Percentiles rank a stretch among this genome's conserved stretches.
Conservation (phyloP, 1,140 invertebrate genomes). For the Vanessa atalanta region DNA sequence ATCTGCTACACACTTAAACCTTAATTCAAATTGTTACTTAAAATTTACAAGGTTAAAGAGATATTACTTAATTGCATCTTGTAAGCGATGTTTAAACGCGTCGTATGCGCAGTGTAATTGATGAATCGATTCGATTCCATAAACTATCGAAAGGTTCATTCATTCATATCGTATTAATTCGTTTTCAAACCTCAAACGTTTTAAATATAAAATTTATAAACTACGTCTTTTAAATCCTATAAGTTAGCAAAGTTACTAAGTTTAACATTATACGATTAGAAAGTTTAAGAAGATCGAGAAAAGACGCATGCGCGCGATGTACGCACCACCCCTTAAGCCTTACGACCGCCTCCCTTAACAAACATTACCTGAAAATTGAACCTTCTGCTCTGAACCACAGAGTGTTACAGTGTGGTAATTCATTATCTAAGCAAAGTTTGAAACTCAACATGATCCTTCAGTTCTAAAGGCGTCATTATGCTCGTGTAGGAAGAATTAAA, state of each 20-base stretch:
- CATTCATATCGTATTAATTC: no score
- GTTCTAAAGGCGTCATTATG: conserved; percentile 77
- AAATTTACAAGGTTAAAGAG: no score
- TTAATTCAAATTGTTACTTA: no score
- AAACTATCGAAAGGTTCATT: no score
- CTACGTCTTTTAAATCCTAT: neutral
- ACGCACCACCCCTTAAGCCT: conserved; percentile 76
- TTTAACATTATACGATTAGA: conserved; percentile 23
- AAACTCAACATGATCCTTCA: conserved; percentile 62
- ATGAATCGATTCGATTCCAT: no score
- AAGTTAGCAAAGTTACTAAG: neutral
- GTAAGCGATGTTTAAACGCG: no score
- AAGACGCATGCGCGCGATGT: conserved; percentile 74
- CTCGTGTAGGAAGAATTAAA: conserved; percentile 73
- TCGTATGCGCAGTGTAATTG: no score
- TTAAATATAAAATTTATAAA: neutral
- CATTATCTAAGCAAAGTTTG: conserved; percentile 63
- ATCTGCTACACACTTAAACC: no score
- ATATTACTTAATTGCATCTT: no score
- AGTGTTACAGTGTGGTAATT: conserved; percentile 48
- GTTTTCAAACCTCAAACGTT: neutral
- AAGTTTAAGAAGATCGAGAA: conserved; percentile 65
- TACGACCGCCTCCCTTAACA: conserved; percentile 74
- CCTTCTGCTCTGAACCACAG: conserved; percentile 61
- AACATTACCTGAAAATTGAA: conserved; percentile 69